Evolutionary conservation across 92 coral and sea anemone species (phyloP).

Genomic region (Parazoanthus darwini): DNA sequence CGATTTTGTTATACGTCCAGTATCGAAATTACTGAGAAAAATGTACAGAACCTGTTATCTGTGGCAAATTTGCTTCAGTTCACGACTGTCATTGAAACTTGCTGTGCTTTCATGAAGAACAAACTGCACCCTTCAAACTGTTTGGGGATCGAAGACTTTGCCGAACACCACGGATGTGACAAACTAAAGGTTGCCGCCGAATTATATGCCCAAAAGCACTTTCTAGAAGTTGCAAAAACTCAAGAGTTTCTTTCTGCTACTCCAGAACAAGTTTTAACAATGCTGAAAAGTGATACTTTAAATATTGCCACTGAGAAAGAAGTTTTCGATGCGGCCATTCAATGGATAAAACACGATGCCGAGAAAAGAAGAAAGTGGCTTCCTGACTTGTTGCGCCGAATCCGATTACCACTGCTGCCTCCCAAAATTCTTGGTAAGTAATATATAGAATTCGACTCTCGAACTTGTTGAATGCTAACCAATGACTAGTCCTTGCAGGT

Average conservation of each 20-base stretch:
- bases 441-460: neutral
- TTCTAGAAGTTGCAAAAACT: slow-evolving; percentile 83
- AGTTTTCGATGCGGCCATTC: slow-evolving; percentile 82
- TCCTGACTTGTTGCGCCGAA: slow-evolving; percentile 71
- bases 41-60: slow-evolving; percentile 83
- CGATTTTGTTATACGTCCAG: slow-evolving; percentile 92
- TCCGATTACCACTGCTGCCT: slow-evolving; percentile 85
- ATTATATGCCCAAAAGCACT: slow-evolving; percentile 82
- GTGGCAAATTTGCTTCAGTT: slow-evolving; percentile 92
- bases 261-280: slow-evolving; percentile 72
- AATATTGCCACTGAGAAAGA: slow-evolving; percentile 89
- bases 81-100: slow-evolving; percentile 77
- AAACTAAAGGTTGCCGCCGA: slow-evolving; percentile 74
- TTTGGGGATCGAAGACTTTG: slow-evolving; percentile 89
- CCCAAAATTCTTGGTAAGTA: slow-evolving; percentile 92
- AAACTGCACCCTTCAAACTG: slow-evolving; percentile 96
- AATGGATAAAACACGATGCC: slow-evolving; percentile 83
- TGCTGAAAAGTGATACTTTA: slow-evolving; percentile 78
- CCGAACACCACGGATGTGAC: slow-evolving; percentile 86
- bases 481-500: no score
- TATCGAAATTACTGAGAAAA: slow-evolving; percentile 79
- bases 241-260: slow-evolving; percentile 90
- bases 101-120: slow-evolving; percentile 84
- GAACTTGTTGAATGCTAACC: neutral
- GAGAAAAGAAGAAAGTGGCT: slow-evolving; percentile 62